Evolutionary conservation across 2,888 invertebrate genomes (phyloP).

Genomic region (Archaeoteleia sp.): DNA sequence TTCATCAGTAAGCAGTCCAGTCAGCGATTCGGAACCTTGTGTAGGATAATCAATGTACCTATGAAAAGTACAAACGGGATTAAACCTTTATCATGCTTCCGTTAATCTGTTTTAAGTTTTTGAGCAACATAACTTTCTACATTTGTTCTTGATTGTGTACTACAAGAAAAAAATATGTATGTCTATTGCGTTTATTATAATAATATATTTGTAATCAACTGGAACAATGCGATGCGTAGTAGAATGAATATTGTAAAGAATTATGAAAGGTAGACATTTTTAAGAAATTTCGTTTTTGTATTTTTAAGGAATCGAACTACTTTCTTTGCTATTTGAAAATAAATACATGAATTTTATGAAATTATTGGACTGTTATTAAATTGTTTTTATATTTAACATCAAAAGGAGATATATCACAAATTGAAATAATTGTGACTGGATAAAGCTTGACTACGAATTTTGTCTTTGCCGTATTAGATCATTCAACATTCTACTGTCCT

Average conservation of each 20-base stretch:
- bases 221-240: slow-evolving; percentile 19
- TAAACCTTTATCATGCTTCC: slow-evolving; percentile 25
- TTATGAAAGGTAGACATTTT: slow-evolving; percentile 26
- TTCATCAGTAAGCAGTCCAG: slow-evolving; percentile 12
- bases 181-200: slow-evolving; percentile 18
- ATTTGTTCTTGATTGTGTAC: slow-evolving; percentile 17
- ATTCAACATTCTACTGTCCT: too few species aligned
- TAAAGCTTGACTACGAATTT: too few species aligned
- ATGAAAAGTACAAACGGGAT: slow-evolving; percentile 44
- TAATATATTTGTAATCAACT: slow-evolving; percentile 25
- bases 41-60: slow-evolving; percentile 23
- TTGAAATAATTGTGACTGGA: too few species aligned
- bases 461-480: too few species aligned
- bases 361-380: too few species aligned
- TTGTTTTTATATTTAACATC: too few species aligned
- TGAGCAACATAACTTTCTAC: slow-evolving; percentile 21
- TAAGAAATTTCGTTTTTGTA: slow-evolving; percentile 13
- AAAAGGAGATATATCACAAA: too few species aligned
- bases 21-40: slow-evolving; percentile 20
- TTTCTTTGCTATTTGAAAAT: slow-evolving; percentile 24
- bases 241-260: slow-evolving; percentile 16
- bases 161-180: slow-evolving; percentile 21
- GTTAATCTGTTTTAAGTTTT: slow-evolving; percentile 22
- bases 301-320: slow-evolving; percentile 23
- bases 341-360: slow-evolving; percentile 37